Evolutionary conservation across 2,113 vertebrate species (phyloP), one percentile per base, ranked within the genome.

Genomic region (Rhinoderma darwinii): DNA sequence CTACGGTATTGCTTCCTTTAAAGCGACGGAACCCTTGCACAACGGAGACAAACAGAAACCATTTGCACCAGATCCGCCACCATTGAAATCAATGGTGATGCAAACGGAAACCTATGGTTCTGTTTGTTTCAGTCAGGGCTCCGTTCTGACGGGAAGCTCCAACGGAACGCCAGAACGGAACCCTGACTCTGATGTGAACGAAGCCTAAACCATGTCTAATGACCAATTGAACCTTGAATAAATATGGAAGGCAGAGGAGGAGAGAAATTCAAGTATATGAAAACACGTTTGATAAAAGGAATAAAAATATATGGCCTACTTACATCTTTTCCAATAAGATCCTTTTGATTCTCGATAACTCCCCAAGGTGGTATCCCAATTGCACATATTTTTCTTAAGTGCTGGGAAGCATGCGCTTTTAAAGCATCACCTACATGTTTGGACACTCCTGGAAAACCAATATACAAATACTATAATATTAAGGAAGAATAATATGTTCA

Each of bases 351-450:
- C 90, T 99, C 97, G 88, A 99, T 97, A 89, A 96, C 92, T 74
- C 98, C 98, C 98, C 98, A 99, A 0, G 98, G 95, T 61, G 96
- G 95, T 87, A 99, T 94, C 70, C 98, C 97, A 74, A 99, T 92
- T 50, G 96, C 94, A 84, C 95, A 97, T 80, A 98, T 97, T 91
- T 96, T 98, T 87, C 96, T 94, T 88, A 96, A 90, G 82, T 96
- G 91, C 25, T 95, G 96, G 35, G 96, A 96, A 30, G 96, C 94
- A 89, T 95, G 92, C 32, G 89, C 89, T 94, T 97, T 98, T 88
- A 97, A 90, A 0, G 97, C 97, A 90, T 99, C 96, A 0, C 98
- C 98, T 41, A 99, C 96, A 59, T 98, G 96, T 89, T 93, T 96
- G 12, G 97, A 98, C 63, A 97, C 95, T 86, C 98, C 98, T 99